These are phyloP conservation scores for Gallinago media DNA, from an alignment of 2,113 vertebrate species.

Conservation along the genomic window DNA sequence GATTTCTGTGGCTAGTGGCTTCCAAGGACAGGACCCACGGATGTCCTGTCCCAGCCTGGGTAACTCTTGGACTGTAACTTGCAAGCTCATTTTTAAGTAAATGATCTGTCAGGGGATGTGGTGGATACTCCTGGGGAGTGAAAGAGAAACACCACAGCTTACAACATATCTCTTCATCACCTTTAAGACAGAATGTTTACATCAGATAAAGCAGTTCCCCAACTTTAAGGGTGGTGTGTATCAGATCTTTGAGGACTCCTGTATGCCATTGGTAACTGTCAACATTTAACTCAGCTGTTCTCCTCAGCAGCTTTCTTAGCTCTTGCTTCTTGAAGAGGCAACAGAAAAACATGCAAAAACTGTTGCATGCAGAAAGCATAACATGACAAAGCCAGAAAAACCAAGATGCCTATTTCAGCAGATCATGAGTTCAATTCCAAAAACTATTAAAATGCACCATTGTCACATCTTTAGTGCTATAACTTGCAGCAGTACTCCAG, in stretches of 20 bases:
- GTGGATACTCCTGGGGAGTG: not conserved
- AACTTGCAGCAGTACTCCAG: not conserved
- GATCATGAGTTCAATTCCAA: not conserved
- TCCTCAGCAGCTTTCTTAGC: not conserved
- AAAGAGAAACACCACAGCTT: not conserved
- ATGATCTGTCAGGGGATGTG: not conserved
- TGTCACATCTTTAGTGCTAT: not conserved
- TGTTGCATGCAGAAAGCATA: not conserved
- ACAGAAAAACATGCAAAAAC: not conserved
- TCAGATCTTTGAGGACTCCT: not conserved
- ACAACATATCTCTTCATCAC: not conserved
- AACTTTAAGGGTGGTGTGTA: not conserved
- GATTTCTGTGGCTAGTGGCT: not conserved
- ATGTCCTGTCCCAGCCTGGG: not conserved
- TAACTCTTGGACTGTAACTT: not conserved
- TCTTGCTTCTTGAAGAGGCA: not conserved
- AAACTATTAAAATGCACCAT: not conserved
- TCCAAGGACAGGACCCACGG: not conserved
- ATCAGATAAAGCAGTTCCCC: constrained; percentile 10
- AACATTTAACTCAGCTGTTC: not conserved
- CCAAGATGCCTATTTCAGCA: not conserved
- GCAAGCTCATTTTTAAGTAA: not conserved
- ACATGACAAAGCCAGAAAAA: not conserved
- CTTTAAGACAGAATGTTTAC: constrained; percentile 35
- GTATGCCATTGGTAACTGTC: not conserved